A percentile compares a stretch with the other conserved stretches of the same genome.
These are phyloP conservation scores for Drosophila serrata DNA, from an alignment of 1,140 invertebrate species.

Conservation along the genomic window DNA sequence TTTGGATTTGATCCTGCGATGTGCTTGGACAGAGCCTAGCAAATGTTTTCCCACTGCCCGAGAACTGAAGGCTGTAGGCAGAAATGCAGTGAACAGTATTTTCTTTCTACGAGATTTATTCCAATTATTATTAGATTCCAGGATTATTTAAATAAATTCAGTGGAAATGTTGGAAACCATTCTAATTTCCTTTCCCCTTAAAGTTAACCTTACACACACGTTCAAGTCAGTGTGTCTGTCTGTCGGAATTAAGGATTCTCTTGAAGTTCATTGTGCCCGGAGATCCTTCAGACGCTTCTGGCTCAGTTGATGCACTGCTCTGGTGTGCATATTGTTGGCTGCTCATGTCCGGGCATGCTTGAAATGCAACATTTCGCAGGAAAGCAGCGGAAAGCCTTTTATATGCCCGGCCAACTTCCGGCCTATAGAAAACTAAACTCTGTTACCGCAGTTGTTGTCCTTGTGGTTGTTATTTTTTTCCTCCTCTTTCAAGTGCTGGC, in stretches of 20 bases:
- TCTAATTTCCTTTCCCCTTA: neutral
- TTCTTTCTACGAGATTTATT: neutral
- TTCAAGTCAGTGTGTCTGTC: constrained; percentile 4
- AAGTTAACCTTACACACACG: constrained; percentile 19
- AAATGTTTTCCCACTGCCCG: constrained; percentile 10
- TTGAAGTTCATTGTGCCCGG: constrained; percentile 42
- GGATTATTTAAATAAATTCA: neutral
- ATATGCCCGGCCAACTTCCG: constrained; percentile 75
- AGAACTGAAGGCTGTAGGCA: neutral
- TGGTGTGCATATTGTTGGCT: constrained; percentile 61
- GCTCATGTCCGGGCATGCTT: constrained; percentile 64
- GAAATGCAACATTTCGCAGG: constrained; percentile 80
- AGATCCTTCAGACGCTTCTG: constrained; percentile 46
- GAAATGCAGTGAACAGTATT: neutral
- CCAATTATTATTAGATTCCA: neutral
- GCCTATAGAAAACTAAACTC: constrained; percentile 69
- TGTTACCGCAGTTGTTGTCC: constrained; percentile 29
- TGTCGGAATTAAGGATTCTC: constrained; percentile 11
- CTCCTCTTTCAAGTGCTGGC: constrained; percentile 51
- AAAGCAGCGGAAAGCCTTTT: constrained; percentile 77
- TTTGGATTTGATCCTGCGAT: constrained; percentile 3
- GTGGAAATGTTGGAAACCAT: neutral
- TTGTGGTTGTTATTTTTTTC: constrained; percentile 21
- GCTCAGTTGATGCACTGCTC: constrained; percentile 22
- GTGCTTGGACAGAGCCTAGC: constrained; percentile 8